Evolutionary conservation across 2,797 vertebrate genomes (phyloP).

Genomic region (Betta splendens): DNA sequence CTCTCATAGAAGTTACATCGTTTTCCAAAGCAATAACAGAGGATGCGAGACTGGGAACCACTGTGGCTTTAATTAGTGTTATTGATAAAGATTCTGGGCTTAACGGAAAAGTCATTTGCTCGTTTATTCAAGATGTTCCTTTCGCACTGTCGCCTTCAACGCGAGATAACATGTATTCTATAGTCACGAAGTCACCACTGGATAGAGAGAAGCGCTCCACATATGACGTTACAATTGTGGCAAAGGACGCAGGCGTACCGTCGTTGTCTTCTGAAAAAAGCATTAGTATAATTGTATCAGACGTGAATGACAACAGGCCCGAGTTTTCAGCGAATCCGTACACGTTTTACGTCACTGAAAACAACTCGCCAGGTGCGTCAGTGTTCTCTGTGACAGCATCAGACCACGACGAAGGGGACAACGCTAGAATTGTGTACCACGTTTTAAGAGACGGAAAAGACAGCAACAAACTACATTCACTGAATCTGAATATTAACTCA

Average conservation of each 20-base stretch:
- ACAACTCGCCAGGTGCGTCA: conserved; percentile 66
- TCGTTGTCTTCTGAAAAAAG: conserved; percentile 55
- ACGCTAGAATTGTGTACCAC: conserved; percentile 38
- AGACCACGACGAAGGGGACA: conserved; percentile 42
- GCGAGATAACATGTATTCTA: conserved; percentile 59
- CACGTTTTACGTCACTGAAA: conserved; percentile 79
- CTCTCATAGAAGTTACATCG: conserved; percentile 59
- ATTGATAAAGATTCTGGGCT: conserved; percentile 42
- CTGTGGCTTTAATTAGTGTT: conserved; percentile 60
- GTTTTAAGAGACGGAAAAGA: conserved; percentile 26
- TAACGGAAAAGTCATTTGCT: conserved; percentile 61
- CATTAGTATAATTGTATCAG: conserved; percentile 66
- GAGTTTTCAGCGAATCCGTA: conserved; percentile 80
- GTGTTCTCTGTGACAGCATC: conserved; percentile 46
- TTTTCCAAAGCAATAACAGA: conserved; percentile 48
- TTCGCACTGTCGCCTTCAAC: conserved; percentile 47
- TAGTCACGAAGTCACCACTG: conserved; percentile 45
- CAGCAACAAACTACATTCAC: background rate
- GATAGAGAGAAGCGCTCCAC: conserved; percentile 49
- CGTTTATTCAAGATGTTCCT: conserved; percentile 42
- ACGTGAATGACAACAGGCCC: conserved; percentile 85
- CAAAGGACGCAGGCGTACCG: conserved; percentile 70
- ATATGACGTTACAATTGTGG: conserved; percentile 55
- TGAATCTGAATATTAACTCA: conserved; percentile 38
- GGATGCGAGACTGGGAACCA: conserved; percentile 43